Conservation (phyloP, 2,888 invertebrate genomes). For the Glyphotaelius pellucidus region DNA sequence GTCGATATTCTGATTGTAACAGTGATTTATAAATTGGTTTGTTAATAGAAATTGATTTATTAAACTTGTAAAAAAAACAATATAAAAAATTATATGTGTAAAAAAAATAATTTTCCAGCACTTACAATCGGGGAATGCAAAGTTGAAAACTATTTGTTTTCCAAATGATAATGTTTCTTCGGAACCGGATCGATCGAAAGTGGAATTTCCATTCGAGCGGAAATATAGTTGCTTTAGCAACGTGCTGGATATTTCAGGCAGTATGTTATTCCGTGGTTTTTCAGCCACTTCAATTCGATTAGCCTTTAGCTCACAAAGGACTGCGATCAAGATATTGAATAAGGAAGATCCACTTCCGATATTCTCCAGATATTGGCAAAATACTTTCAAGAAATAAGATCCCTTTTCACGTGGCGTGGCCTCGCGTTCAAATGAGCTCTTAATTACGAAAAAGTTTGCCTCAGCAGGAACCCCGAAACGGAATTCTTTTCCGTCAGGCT, state of each 20-base stretch:
- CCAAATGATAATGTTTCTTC: neutral
- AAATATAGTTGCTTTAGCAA: neutral
- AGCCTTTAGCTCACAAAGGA: slow-evolving; percentile 7
- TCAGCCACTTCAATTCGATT: neutral
- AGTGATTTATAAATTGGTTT: no score
- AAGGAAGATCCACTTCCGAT: neutral
- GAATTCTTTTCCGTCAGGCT: no score
- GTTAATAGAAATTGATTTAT: no score
- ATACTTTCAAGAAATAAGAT: neutral
- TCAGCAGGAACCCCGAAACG: neutral
- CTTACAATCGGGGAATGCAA: neutral
- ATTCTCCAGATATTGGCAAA: neutral
- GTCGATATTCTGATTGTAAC: no score
- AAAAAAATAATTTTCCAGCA: neutral
- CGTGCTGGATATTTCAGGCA: neutral
- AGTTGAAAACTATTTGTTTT: neutral
- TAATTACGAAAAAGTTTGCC: neutral
- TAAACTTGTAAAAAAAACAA: no score
- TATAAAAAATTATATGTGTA: no score
- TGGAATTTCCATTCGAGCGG: neutral
- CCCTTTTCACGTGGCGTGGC: neutral
- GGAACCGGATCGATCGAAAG: neutral
- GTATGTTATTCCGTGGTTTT: neutral
- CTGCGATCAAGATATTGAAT: neutral
- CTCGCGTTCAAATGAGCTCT: neutral